These are phyloP conservation scores for Halcyon smyrnensis DNA, from an alignment of 2,797 vertebrate genomes.

Conservation along the genomic window DNA sequence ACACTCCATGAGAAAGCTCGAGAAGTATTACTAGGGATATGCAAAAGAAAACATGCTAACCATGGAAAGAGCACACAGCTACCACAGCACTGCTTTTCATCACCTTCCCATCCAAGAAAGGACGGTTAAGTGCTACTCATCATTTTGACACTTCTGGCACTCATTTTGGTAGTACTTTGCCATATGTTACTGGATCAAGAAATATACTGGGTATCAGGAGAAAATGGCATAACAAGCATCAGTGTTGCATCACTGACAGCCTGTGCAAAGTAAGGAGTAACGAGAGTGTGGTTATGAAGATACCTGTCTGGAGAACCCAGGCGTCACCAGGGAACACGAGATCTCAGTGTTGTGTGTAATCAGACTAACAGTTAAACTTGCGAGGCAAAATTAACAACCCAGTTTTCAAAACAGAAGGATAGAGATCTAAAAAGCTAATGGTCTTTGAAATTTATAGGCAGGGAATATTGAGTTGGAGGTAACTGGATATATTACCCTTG, in stretches of 20 bases:
- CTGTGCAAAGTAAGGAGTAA: neutral
- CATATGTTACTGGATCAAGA: neutral
- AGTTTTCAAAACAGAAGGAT: neutral
- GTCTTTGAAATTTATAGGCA: neutral
- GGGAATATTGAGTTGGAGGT: neutral
- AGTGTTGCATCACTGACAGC: neutral
- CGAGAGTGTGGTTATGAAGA: neutral
- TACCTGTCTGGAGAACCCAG: neutral
- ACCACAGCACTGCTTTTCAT: neutral
- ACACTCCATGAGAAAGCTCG: neutral
- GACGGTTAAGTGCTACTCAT: neutral
- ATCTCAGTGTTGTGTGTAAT: neutral
- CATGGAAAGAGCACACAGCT: neutral
- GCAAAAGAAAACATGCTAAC: neutral
- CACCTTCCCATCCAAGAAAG: neutral
- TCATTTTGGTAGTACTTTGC: neutral
- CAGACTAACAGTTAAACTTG: neutral
- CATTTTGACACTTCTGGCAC: neutral
- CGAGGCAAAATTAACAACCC: neutral
- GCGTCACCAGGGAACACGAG: neutral
- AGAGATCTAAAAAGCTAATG: neutral
- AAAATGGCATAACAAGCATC: neutral
- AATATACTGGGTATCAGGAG: neutral
- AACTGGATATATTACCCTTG: neutral
- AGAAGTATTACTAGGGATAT: neutral